These are phyloP conservation scores for Papilio glaucus DNA, from an alignment of 1,140 invertebrate species.

Conservation along the genomic window DNA sequence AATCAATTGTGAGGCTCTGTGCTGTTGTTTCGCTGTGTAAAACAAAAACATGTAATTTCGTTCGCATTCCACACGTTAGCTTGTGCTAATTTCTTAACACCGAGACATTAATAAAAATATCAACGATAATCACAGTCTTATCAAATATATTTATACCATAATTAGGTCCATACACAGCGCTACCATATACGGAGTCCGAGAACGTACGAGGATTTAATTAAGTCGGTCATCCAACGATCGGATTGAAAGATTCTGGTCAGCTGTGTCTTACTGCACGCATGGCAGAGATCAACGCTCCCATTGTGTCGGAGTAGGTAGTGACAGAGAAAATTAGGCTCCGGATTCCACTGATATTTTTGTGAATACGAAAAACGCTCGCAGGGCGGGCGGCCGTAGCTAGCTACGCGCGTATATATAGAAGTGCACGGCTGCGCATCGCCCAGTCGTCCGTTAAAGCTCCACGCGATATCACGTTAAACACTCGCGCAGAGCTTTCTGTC, in stretches of 20 bases:
- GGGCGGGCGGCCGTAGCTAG: conserved; percentile 64
- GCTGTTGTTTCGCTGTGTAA: conserved; percentile 14
- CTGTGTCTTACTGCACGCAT: conserved; percentile 60
- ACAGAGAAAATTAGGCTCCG: conserved; percentile 78
- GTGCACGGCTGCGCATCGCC: conserved; percentile 59
- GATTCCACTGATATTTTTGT: conserved; percentile 80
- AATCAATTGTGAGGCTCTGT: conserved; percentile 35
- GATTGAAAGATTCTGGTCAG: conserved; percentile 70
- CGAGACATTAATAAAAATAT: conserved; percentile 25
- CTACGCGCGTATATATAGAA: conserved; percentile 70
- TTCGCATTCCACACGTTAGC: conserved; percentile 10
- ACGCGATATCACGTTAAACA: conserved; percentile 44
- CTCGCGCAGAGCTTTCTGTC: conserved; percentile 38
- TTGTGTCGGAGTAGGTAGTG: conserved; percentile 76
- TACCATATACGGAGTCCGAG: conserved; percentile 50
- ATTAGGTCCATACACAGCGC: conserved; percentile 30
- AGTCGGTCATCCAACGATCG: conserved; percentile 53
- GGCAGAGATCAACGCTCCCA: conserved; percentile 77
- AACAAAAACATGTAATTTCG: conserved; percentile 23
- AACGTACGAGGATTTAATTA: conserved; percentile 41
- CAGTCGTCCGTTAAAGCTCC: conserved; percentile 63
- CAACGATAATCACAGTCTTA: conserved; percentile 26
- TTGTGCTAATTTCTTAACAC: conserved; percentile 25
- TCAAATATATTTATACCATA: conserved; percentile 25
- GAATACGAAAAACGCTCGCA: conserved; percentile 63